Evolutionary conservation across 2,888 invertebrate genomes (phyloP), one percentile per base, ranked within the genome.

Genomic region (Phengaris alcon): DNA sequence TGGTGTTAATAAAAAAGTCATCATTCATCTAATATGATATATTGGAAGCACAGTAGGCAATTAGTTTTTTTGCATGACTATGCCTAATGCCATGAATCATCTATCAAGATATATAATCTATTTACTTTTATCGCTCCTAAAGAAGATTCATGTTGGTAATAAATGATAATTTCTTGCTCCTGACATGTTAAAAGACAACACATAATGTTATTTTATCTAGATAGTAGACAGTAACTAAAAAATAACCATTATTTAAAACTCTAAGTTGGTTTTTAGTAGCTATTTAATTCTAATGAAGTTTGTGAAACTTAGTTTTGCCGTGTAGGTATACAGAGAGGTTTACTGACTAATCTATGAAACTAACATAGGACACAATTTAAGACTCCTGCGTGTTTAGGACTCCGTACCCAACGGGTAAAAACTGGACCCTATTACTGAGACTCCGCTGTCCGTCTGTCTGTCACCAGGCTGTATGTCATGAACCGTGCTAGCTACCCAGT

Each of bases 11-110:
- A 22, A 9, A 22, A 22, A 9, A 10, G 59, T 59, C 15, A 59
- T 59, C 59, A 59, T 59, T 59, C 22, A 59, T 22, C 9, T 22
- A 9, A 59, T 22, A 59, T 59, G 22, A 59, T 59, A 10, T 59
- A 59, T 59, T 22, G 10, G 59, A 22, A 22, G 59, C 22, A 59
- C 22, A 59, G 59, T 59, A 22, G 59, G 59, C 22, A 6, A 59
- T 59, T 59, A 59, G 22, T 5, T 59, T 59, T 57, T 59, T 59
- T 59, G 22, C 59, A 59, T 22, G 59, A 22, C 59, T 22, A 59
- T 59, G 7, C 22, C 59, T 15, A 6, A 22, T 48, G 48, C 7
- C 48, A 48, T 8, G 48, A 3, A 8, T 59, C 59, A 59, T 59
- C 22, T 59, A 59, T 22, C 59, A 59, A 22, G 59, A 59, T 59